Percentiles rank a stretch among this genome's conserved stretches.
Conservation (phyloP, 1,140 invertebrate genomes). For the Aphidius gifuensis region DNA sequence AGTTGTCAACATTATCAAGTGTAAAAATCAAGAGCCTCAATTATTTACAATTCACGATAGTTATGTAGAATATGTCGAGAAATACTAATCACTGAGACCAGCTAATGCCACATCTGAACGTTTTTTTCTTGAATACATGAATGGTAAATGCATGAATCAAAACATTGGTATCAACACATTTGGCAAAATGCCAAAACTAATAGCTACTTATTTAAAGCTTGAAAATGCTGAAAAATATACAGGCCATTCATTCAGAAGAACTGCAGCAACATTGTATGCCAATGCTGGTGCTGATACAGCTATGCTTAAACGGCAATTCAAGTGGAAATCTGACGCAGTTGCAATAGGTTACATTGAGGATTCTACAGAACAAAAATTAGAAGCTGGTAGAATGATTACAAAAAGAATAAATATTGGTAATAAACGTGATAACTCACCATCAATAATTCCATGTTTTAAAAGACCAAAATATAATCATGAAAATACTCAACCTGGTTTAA, state of each 20-base stretch:
- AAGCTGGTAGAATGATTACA: no score
- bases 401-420: no score
- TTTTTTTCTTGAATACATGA: constrained; percentile 27
- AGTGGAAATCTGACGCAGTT: not conserved
- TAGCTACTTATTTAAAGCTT: constrained; percentile 27
- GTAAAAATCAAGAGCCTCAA: constrained; percentile 1
- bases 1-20: not conserved
- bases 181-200: constrained; percentile 23
- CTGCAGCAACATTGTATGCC: constrained; percentile 20
- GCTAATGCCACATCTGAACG: constrained; percentile 15
- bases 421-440: no score
- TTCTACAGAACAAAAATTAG: not conserved
- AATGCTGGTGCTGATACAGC: not conserved
- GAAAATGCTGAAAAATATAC: constrained; percentile 25
- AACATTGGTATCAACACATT: constrained; percentile 28
- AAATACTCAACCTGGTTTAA: no score
- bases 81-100: constrained; percentile 24
- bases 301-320: not conserved
- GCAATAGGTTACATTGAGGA: not conserved
- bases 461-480: no score
- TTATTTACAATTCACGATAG: not conserved
- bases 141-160: constrained; percentile 28
- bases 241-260: constrained; percentile 28
- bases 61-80: constrained; percentile 6
- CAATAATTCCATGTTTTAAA: no score